Percentiles rank a stretch among this genome's conserved stretches.
Evolutionary conservation across 1,140 invertebrate genomes (phyloP).

Genomic region (Mylabris phalerata): DNA sequence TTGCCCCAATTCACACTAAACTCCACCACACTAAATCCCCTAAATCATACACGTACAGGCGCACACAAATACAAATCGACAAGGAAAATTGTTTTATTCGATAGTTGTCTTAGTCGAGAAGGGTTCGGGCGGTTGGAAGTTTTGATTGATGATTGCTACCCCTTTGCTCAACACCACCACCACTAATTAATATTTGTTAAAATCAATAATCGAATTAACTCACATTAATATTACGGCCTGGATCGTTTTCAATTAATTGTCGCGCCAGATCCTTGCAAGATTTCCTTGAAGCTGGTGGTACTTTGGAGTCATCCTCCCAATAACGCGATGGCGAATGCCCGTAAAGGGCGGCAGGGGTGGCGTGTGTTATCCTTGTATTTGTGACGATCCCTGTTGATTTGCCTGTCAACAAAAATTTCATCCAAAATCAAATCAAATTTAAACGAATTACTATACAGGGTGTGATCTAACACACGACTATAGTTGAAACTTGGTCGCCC

Average conservation of each 20-base stretch:
- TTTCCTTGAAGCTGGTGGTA: constrained; percentile 47
- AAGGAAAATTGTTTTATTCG: no score
- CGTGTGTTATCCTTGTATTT: constrained; percentile 66
- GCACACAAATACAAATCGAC: no score
- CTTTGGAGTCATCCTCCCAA: constrained; percentile 67
- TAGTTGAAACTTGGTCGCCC: no score
- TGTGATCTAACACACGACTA: no score
- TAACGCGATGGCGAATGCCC: constrained; percentile 68
- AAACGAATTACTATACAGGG: no score
- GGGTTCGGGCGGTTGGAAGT: no score
- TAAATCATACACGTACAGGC: no score
- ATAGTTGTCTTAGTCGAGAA: no score
- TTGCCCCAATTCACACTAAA: no score
- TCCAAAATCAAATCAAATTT: background rate
- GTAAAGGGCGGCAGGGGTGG: constrained; percentile 69
- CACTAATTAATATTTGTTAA: background rate
- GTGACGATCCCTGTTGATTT: constrained; percentile 62
- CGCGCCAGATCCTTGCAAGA: constrained; percentile 53
- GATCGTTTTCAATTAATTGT: constrained; percentile 43
- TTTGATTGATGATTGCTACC: no score
- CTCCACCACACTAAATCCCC: no score
- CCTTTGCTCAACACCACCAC: no score
- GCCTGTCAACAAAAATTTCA: constrained; percentile 36
- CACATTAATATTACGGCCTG: constrained; percentile 53
- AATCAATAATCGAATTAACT: constrained; percentile 14